A percentile compares a stretch with the other conserved stretches of the same genome.
Evolutionary conservation across 2,888 invertebrate species (phyloP).

Genomic region (Phalangium opilio): DNA sequence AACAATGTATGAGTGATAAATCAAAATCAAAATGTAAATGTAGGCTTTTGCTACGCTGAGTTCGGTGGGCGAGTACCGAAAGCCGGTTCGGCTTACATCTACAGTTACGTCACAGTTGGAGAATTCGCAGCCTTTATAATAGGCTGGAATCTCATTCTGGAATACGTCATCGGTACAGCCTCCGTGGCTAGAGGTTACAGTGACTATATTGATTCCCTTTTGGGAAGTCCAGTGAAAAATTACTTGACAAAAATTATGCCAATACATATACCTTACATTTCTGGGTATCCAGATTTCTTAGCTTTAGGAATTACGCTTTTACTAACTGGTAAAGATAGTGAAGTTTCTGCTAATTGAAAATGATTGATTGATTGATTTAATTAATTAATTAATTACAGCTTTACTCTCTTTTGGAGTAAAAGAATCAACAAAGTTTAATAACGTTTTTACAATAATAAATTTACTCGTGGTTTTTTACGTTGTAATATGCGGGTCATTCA

Average conservation of each 20-base stretch:
- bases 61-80: conserved; percentile 77
- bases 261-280: conserved; percentile 28
- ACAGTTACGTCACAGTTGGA: conserved; percentile 56
- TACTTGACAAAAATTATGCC: conserved; percentile 29
- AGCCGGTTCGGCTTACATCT: conserved; percentile 82
- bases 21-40: too few relatives aligned
- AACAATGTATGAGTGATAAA: too few relatives aligned
- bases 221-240: conserved; percentile 28
- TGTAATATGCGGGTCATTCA: conserved; percentile 63
- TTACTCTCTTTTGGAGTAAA: conserved; percentile 60
- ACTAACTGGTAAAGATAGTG: conserved; percentile 13
- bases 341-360: too few relatives aligned
- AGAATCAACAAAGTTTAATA: conserved; percentile 76
- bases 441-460: conserved; percentile 76
- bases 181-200: conserved; percentile 42
- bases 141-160: conserved; percentile 37
- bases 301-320: conserved; percentile 19
- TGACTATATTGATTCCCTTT: conserved; percentile 33
- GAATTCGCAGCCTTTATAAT: conserved; percentile 37
- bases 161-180: conserved; percentile 36
- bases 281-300: conserved; percentile 20
- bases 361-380: too few relatives aligned
- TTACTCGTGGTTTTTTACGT: conserved; percentile 64
- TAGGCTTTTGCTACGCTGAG: conserved; percentile 64
- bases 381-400: conserved; percentile 4